These are phyloP conservation scores for Chymomyza costata DNA, from an alignment of 1,140 invertebrate species.

Conservation along the genomic window DNA sequence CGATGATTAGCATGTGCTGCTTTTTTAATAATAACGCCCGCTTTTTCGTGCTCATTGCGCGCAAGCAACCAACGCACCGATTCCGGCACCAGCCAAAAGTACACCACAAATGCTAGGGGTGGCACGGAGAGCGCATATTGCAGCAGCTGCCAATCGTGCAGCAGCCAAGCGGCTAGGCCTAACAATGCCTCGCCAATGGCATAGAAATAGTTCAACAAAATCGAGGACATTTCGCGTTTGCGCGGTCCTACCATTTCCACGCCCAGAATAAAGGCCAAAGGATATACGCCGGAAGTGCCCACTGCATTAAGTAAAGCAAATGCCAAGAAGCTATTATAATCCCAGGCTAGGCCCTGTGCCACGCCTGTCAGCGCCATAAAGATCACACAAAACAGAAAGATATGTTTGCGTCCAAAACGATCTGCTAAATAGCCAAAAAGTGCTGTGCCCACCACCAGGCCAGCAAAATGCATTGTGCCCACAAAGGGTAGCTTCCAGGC, in stretches of 20 bases:
- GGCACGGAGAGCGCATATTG: slow-evolving; percentile 79
- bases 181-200: slow-evolving; percentile 80
- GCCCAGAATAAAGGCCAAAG: slow-evolving; percentile 80
- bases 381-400: slow-evolving; percentile 78
- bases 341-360: slow-evolving; percentile 76
- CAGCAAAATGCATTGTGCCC: slow-evolving; percentile 80
- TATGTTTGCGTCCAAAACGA: slow-evolving; percentile 79
- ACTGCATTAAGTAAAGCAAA: slow-evolving; percentile 79
- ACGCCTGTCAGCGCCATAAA: slow-evolving; percentile 78
- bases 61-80: slow-evolving; percentile 81
- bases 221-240: slow-evolving; percentile 80
- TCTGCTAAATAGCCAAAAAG: slow-evolving; percentile 79
- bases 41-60: slow-evolving; percentile 76
- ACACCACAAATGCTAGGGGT: slow-evolving; percentile 77
- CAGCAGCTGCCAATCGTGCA: slow-evolving; percentile 79
- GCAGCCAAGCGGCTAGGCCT: slow-evolving; percentile 78
- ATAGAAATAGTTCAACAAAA: slow-evolving; percentile 81
- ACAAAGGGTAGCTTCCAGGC: slow-evolving; percentile 81
- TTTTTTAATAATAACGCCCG: slow-evolving; percentile 77
- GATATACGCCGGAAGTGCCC: slow-evolving; percentile 79
- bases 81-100: slow-evolving; percentile 81
- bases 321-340: slow-evolving; percentile 77
- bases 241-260: slow-evolving; percentile 81
- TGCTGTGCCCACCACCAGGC: slow-evolving; percentile 78
- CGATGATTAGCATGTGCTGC: slow-evolving; percentile 78